These are phyloP conservation scores for Menura novaehollandiae DNA, from an alignment of 2,113 vertebrate species.

Conservation along the genomic window DNA sequence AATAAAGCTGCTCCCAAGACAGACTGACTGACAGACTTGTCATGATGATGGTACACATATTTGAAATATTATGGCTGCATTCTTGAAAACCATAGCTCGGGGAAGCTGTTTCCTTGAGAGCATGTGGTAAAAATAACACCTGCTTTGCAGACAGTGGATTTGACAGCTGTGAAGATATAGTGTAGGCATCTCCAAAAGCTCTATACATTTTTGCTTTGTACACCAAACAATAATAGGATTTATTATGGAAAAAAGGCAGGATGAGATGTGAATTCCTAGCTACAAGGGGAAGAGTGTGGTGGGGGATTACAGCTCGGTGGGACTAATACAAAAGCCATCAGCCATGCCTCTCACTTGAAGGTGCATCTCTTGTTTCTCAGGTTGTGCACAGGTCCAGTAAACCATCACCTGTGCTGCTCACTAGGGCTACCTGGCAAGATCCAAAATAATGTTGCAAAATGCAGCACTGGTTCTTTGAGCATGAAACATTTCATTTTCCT, in stretches of 20 bases:
- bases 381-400: not conserved
- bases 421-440: not conserved
- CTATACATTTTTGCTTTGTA: not conserved
- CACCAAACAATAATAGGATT: not conserved
- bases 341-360: not conserved
- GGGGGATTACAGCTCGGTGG: not conserved
- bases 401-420: not conserved
- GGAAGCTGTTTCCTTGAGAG: constrained; percentile 14
- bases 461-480: not conserved
- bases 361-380: not conserved
- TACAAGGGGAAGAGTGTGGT: not conserved
- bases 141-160: constrained; percentile 17
- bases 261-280: not conserved
- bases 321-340: not conserved
- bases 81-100: not conserved
- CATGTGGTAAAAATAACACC: constrained; percentile 30
- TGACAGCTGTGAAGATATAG: not conserved
- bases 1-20: constrained; percentile 53
- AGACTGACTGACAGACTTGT: constrained; percentile 53
- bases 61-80: constrained; percentile 16
- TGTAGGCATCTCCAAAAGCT: not conserved
- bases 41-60: constrained; percentile 7
- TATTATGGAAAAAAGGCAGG: not conserved
- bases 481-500: not conserved
- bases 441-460: not conserved